Percentiles rank a stretch among this genome's conserved stretches.
Evolutionary conservation across 2,797 vertebrate genomes (phyloP).

Genomic region (Betta splendens): DNA sequence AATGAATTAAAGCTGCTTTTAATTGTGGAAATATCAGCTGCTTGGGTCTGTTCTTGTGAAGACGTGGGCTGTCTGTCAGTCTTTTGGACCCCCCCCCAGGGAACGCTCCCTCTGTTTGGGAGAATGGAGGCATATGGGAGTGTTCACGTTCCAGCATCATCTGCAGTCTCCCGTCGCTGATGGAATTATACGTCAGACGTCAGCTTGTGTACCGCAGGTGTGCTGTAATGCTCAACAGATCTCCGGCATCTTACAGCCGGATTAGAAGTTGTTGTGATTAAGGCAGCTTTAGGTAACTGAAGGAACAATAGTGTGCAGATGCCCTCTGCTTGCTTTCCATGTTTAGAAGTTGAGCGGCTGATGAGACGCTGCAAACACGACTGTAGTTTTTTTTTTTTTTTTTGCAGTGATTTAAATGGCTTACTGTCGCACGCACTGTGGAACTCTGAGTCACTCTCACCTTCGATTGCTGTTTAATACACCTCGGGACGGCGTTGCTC

Average conservation of each 20-base stretch:
- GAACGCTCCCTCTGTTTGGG: conserved; percentile 30
- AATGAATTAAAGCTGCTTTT: conserved; percentile 39
- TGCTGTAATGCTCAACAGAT: conserved; percentile 62
- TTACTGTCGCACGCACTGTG: conserved; percentile 12
- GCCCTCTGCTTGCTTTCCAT: conserved; percentile 44
- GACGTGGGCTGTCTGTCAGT: conserved; percentile 42
- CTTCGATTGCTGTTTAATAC: conserved; percentile 35
- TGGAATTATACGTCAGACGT: conserved; percentile 63
- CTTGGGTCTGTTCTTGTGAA: conserved; percentile 32
- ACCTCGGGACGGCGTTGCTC: no score
- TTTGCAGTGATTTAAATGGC: conserved; percentile 32
- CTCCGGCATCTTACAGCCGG: conserved; percentile 60
- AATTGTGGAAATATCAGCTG: conserved; percentile 48
- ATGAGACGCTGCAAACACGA: no score
- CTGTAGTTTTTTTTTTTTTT: no score
- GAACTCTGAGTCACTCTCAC: conserved; percentile 32
- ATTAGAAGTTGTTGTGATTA: conserved; percentile 73
- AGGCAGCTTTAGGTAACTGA: conserved; percentile 52
- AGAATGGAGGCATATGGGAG: conserved; percentile 55
- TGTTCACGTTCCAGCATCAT: conserved; percentile 41
- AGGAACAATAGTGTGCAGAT: conserved; percentile 51
- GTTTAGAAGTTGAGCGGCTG: conserved; percentile 55
- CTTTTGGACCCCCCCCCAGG: conserved; percentile 32
- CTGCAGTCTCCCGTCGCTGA: conserved; percentile 50
- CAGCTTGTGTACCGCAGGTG: conserved; percentile 67